phyloP scores from a whole-genome alignment of 2,113 vertebrate genomes.

The Anolis carolinensis region DNA sequence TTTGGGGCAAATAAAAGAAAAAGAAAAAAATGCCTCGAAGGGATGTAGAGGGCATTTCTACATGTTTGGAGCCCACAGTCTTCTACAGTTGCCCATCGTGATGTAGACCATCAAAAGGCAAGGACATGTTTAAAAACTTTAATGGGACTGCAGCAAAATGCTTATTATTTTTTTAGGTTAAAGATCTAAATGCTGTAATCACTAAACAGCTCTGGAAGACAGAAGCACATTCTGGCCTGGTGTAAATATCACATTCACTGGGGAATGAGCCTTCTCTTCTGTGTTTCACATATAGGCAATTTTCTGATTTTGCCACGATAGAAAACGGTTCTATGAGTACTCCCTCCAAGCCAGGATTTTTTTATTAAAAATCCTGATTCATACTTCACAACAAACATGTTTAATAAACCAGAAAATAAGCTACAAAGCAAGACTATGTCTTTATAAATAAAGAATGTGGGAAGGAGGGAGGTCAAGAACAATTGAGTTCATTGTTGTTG shows the following conservation, averaged over 20 bases:
- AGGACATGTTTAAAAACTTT: background rate
- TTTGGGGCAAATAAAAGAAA: too few relatives aligned
- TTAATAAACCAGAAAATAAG: background rate
- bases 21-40: too few relatives aligned
- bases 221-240: background rate
- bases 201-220: background rate
- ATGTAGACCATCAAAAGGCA: background rate
- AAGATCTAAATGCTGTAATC: background rate
- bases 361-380: background rate
- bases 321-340: background rate
- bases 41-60: too few relatives aligned
- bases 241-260: background rate
- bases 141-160: background rate
- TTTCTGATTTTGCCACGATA: background rate
- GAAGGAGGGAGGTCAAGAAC: too few relatives aligned
- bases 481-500: too few relatives aligned
- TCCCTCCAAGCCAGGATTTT: background rate
- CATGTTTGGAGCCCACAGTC: too few relatives aligned
- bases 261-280: background rate
- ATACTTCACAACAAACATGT: background rate
- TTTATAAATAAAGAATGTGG: too few relatives aligned
- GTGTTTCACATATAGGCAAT: too few relatives aligned
- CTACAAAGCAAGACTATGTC: background rate
- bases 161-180: background rate
- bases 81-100: too few relatives aligned